Base-by-base conservation (phyloP, 2,888 invertebrate genomes). In the Eupsilia transversa region DNA sequence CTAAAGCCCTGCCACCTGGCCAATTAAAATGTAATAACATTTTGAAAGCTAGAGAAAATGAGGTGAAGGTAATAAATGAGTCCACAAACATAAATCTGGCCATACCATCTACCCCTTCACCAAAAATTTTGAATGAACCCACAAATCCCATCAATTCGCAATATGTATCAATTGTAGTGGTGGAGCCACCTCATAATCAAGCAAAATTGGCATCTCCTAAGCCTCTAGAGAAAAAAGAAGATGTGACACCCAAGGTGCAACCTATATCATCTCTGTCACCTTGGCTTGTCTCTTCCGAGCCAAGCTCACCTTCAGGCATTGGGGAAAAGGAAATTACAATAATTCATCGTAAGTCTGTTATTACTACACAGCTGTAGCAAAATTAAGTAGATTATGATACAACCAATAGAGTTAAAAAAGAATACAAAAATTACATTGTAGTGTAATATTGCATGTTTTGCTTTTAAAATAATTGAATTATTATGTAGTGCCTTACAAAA, bases 1-100 rank as follows among this genome's bases (percentile, higher is more conserved):
- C 97, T 41, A 97, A 97, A 89, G 98, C 98, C 35, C 97, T 99
- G 77, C 99, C 99, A 63, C 98, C 98, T 14, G 98, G 99, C 83
- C 98, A 99, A 91, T 97, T 99, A 80, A 99, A 99, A 95, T 99
- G 99, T 95, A 99, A 96, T 83, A 99, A 96, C 80, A 99, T 99
- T 92, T 96, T 99, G 72, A 99, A 99, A 97, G 98, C 98, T 94
- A 97, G 97, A 88, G 94, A 96, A 87, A 96, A 93, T 86, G 96
- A 96, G 87, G 94, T 96, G 10, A 96, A 96, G 84, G 94, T 96
- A 65, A 93, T 96, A 38, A 96, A 96, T 84, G 95, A 96, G 84
- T 93, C 95, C 41, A 94, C 94, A 70, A 95, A 94, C 74, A 94
- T 95, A 30, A 95, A 95, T 84, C 84, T 96, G 38, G 92, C 96